Percentiles rank a stretch among this genome's conserved stretches.
These are phyloP conservation scores for Silvanus unidentatus DNA, from an alignment of 2,888 invertebrate genomes.

Conservation along the genomic window DNA sequence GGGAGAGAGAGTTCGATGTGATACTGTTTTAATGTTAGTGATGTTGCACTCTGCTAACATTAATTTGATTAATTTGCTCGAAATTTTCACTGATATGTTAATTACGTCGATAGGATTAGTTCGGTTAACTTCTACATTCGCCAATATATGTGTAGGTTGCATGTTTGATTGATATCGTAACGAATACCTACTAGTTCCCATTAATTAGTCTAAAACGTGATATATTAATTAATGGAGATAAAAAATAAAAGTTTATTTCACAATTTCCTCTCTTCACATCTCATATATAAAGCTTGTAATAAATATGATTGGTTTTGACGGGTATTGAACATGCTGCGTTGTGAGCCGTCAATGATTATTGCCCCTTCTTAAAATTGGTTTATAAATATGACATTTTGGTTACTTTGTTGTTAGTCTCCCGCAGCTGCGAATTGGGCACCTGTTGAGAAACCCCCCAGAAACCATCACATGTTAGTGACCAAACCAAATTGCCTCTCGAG, in stretches of 20 bases:
- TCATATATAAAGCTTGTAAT: no score
- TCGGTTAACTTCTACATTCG: constrained; percentile 10
- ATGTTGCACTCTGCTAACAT: neutral
- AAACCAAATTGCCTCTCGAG: constrained; percentile 9
- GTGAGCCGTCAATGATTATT: no score
- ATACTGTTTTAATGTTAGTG: no score
- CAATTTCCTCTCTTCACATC: no score
- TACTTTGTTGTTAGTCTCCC: constrained; percentile 3
- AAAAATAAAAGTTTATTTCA: no score
- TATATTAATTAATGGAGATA: no score
- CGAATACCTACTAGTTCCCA: constrained; percentile 17
- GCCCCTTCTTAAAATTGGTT: no score
- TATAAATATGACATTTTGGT: no score
- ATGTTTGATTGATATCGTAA: constrained; percentile 17
- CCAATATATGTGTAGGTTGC: constrained; percentile 4
- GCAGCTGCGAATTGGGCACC: constrained; percentile 17
- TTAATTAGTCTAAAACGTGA: constrained; percentile 15
- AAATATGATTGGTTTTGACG: no score
- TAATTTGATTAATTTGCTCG: constrained; percentile 7
- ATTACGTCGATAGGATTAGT: constrained; percentile 15
- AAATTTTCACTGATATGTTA: constrained; percentile 15
- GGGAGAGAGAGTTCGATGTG: no score
- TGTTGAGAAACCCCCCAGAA: constrained; percentile 19
- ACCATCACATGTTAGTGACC: constrained; percentile 10
- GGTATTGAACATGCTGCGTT: no score